Evolutionary conservation across 2,888 invertebrate genomes (phyloP).

Genomic region (Mechanitis messenoides): DNA sequence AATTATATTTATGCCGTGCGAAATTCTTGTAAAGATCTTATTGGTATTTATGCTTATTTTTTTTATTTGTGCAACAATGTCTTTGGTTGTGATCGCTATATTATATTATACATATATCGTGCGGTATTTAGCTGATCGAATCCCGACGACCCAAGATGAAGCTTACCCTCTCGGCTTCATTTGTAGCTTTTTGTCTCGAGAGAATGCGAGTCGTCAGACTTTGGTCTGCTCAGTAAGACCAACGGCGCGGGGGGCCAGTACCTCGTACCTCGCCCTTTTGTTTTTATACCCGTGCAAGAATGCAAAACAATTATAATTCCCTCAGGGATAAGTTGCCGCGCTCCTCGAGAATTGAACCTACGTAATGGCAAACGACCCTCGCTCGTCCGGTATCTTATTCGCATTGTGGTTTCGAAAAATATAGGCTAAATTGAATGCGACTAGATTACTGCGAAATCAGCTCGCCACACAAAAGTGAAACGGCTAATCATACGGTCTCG

Average conservation of each 20-base stretch:
- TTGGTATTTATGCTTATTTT: constrained; percentile 9
- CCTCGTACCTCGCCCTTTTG: constrained; percentile 57
- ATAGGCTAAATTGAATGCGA: constrained; percentile 56
- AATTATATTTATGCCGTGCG: not conserved
- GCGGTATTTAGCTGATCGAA: constrained; percentile 6
- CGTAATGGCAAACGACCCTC: constrained; percentile 60
- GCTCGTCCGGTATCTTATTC: constrained; percentile 55
- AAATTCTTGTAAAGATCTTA: constrained; percentile 8
- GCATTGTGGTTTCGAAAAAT: constrained; percentile 59
- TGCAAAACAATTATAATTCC: constrained; percentile 76
- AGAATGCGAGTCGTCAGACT: constrained; percentile 73
- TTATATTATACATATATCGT: not conserved
- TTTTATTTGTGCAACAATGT: constrained; percentile 22
- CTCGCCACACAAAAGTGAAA: constrained; percentile 24
- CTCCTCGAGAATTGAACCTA: constrained; percentile 59
- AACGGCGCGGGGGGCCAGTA: constrained; percentile 64
- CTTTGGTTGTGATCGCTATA: not conserved
- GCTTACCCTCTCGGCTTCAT: constrained; percentile 57
- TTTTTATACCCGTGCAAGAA: constrained; percentile 75
- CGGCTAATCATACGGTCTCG: constrained; percentile 14
- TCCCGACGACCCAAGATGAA: constrained; percentile 13
- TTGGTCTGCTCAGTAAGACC: constrained; percentile 63
- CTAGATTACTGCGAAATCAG: constrained; percentile 27
- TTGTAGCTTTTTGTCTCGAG: constrained; percentile 68
- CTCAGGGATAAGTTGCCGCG: constrained; percentile 64